These are phyloP conservation scores for Ectemnius cavifrons DNA, from an alignment of 2,888 invertebrate species.

Conservation along the genomic window DNA sequence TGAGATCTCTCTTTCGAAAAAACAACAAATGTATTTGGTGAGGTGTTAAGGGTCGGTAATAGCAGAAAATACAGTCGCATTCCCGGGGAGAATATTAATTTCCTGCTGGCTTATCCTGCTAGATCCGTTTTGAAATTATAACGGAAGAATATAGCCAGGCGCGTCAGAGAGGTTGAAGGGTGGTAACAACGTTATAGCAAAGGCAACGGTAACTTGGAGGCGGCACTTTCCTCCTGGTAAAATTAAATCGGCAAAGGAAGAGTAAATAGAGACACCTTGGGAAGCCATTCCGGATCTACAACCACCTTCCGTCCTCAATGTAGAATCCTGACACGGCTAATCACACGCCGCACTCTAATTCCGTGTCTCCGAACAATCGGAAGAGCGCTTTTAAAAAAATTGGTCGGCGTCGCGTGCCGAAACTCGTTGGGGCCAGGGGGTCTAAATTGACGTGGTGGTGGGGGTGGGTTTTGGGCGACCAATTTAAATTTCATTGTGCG, in stretches of 20 bases:
- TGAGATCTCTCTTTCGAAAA: not conserved
- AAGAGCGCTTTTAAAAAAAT: too few relatives aligned
- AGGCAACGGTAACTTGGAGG: not conserved
- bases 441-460: not conserved
- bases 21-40: not conserved
- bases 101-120: not conserved
- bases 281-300: not conserved
- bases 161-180: not conserved
- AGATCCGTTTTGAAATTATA: not conserved
- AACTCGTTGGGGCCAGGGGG: too few relatives aligned
- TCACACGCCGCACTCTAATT: too few relatives aligned
- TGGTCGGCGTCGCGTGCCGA: too few relatives aligned
- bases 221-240: not conserved
- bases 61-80: not conserved
- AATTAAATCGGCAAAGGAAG: not conserved
- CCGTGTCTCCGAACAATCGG: too few relatives aligned
- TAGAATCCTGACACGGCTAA: too few relatives aligned
- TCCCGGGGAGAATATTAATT: slow-evolving; percentile 5
- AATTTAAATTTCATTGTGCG: slow-evolving; percentile 6
- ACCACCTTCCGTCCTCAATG: too few relatives aligned
- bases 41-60: not conserved
- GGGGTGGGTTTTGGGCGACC: not conserved
- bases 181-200: not conserved
- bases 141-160: not conserved
- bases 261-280: not conserved